Base-by-base conservation (phyloP, 2,113 vertebrate genomes). In the Scatophagus argus region DNA sequence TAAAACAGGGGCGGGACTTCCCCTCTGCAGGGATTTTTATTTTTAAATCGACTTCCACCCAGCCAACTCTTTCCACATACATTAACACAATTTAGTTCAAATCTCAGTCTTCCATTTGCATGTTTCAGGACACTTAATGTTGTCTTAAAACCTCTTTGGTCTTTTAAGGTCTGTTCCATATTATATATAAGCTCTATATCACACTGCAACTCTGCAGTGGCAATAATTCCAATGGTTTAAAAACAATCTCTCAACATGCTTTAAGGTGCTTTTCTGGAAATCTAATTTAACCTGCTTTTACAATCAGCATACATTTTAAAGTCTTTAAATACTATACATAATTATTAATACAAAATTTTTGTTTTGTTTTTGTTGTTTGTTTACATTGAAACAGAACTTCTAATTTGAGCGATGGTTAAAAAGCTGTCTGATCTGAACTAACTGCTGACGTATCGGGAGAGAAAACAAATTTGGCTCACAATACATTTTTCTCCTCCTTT, bases 31-130 rank as follows among this genome's bases (percentile, higher is more conserved):
- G 29, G 1, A 70, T 62, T 71, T 47, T 13, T 46, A 39, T 54
- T 55, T 82, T 58, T 14, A 85, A 73, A 34, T 47, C 58, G 2
- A 91, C 88, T 82, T 90, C 32, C 86, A 10, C 58, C 59, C 21
- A 29, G 41, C 85, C 75, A 74, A 66, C 81, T 71, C 27, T 86
- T 72, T 51, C 44, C 82, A 93, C 90, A 66, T 93, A 77, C 89
- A 31, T 46, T 60, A 72, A 55, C 43, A 27, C 78, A 77, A 39
- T 73, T 83, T 70, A 60, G 54, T 83, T 51, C 6, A 62, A 3
- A 64, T 59, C 68, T 44, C 41, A 65, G 5, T 66, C 19, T 27
- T 49, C 21, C 60, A 29, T 32, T 25, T 55, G 21, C 41, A 56
- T 1, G 6, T 67, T 75, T 74, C 29, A 69, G 21, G 64, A 46